phyloP scores from a whole-genome alignment of 2,888 invertebrate genomes.

The Coelinius sp. region DNA sequence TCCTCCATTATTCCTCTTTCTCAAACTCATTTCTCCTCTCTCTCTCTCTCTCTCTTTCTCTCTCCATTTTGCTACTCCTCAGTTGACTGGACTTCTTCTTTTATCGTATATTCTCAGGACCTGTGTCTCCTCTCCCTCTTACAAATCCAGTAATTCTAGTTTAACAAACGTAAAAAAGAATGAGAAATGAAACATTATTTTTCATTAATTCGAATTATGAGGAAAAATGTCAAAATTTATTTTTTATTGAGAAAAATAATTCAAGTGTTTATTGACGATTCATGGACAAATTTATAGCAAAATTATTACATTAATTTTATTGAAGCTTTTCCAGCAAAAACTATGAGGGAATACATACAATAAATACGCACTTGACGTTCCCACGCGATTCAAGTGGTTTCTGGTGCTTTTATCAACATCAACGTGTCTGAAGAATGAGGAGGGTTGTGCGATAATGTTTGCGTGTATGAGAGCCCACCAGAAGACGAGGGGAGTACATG shows the following conservation, averaged over 20 bases:
- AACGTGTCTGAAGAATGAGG: slow-evolving; percentile 2
- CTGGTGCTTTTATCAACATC: background rate
- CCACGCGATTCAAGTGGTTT: slow-evolving; percentile 4
- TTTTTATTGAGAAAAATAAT: too few relatives aligned
- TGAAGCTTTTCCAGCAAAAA: background rate
- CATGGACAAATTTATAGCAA: too few relatives aligned
- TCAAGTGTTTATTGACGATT: too few relatives aligned
- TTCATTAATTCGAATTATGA: too few relatives aligned
- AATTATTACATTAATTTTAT: background rate
- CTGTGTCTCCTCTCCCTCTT: background rate
- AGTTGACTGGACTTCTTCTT: background rate
- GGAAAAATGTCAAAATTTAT: too few relatives aligned
- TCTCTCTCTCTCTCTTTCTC: background rate
- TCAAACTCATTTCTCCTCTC: slow-evolving; percentile 20
- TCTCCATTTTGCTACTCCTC: too few relatives aligned
- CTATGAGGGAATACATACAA: background rate
- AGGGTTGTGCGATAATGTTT: slow-evolving; percentile 10
- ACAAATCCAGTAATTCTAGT: too few relatives aligned
- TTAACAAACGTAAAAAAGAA: too few relatives aligned
- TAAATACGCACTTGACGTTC: slow-evolving; percentile 4
- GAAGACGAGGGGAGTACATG: background rate
- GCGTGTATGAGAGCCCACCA: background rate
- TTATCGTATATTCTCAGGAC: background rate
- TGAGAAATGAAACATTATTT: too few relatives aligned
- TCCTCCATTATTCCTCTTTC: slow-evolving; percentile 39